Evolutionary conservation across 2,797 vertebrate genomes (phyloP).

Genomic region (Rachycentron canadum): DNA sequence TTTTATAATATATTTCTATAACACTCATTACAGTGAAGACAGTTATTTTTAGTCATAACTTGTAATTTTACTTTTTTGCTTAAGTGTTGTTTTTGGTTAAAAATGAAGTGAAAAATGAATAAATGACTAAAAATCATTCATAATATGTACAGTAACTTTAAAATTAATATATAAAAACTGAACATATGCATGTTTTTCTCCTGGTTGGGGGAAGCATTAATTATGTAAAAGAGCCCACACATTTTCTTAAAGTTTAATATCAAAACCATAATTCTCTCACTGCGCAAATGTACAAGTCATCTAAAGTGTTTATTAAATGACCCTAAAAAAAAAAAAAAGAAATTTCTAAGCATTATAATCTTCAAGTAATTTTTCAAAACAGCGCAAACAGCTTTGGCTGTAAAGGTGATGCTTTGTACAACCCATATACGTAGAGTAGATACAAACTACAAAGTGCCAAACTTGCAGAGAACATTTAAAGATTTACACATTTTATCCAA

Average conservation of each 20-base stretch:
- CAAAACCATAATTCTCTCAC: neutral
- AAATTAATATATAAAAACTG: neutral
- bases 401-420: slow-evolving; percentile 9
- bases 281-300: slow-evolving; percentile 23
- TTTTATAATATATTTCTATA: no score
- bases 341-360: neutral
- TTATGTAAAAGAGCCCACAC: neutral
- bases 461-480: neutral
- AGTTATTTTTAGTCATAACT: no score
- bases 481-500: neutral
- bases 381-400: slow-evolving; percentile 4
- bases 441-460: slow-evolving; percentile 39
- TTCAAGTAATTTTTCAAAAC: slow-evolving; percentile 39
- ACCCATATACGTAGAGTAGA: neutral
- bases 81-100: neutral
- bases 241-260: neutral
- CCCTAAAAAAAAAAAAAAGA: slow-evolving; percentile 34
- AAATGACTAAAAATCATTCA: neutral
- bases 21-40: no score
- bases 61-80: no score
- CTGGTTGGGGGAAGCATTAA: no score
- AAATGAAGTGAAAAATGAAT: neutral
- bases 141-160: neutral
- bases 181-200: neutral
- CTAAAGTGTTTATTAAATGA: slow-evolving; percentile 45